Evolutionary conservation across 1,140 invertebrate genomes (phyloP).

Genomic region (Nebria ingens): DNA sequence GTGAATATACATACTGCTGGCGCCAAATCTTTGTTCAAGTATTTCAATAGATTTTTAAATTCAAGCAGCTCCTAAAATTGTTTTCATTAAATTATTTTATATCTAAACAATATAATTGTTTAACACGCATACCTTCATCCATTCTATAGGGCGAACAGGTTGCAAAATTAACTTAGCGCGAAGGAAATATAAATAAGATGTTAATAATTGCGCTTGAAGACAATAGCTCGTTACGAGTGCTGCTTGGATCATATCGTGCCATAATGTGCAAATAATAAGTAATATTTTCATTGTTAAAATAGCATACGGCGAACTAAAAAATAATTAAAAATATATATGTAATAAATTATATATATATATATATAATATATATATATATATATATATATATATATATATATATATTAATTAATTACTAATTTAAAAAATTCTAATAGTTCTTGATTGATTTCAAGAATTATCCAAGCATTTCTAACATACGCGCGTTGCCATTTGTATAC

Average conservation of each 20-base stretch:
- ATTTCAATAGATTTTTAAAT: constrained; percentile 61
- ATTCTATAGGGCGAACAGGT: constrained; percentile 55
- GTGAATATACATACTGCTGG: constrained; percentile 64
- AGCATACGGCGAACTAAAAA: constrained; percentile 39
- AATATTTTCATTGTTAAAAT: constrained; percentile 45
- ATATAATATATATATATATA: constrained; percentile 6
- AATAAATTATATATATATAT: constrained; percentile 7
- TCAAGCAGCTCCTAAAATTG: constrained; percentile 60
- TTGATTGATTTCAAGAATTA: too few relatives aligned
- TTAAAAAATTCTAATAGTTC: too few relatives aligned
- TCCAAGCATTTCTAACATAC: not conserved
- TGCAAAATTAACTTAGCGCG: constrained; percentile 58
- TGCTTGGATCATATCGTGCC: constrained; percentile 67
- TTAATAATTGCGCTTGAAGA: constrained; percentile 63
- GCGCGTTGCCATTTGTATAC: constrained; percentile 27
- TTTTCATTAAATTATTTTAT: too few relatives aligned
- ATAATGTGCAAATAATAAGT: constrained; percentile 54
- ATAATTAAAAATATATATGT: constrained; percentile 17
- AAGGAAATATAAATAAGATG: constrained; percentile 57
- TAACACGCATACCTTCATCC: constrained; percentile 73
- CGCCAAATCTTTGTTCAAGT: constrained; percentile 61
- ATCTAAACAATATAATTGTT: too few relatives aligned
- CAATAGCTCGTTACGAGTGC: constrained; percentile 70
- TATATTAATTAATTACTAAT: constrained; percentile 4
- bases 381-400: constrained; percentile 11